phyloP scores from a whole-genome alignment of 2,797 vertebrate genomes.

The Galaxias olidus region DNA sequence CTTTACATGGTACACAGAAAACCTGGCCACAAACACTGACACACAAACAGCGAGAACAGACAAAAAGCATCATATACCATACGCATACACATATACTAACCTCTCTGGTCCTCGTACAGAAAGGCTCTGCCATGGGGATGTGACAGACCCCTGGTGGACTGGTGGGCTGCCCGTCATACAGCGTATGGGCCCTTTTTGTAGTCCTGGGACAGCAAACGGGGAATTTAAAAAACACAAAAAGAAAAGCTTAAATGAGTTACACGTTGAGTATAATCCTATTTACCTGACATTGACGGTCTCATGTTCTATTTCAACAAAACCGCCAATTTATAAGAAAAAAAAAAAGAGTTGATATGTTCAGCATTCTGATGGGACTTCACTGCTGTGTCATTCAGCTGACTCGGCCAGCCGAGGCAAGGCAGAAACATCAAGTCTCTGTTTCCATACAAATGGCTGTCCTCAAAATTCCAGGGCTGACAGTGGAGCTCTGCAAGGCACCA shows the following conservation, averaged over 20 bases:
- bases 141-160: slow-evolving; percentile 88
- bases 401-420: too few species aligned
- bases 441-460: background rate
- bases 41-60: too few species aligned
- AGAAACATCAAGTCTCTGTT: background rate
- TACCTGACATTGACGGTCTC: too few species aligned
- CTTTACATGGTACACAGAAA: too few species aligned
- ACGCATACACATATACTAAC: slow-evolving; percentile 68
- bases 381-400: too few species aligned
- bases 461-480: slow-evolving; percentile 1
- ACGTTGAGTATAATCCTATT: background rate
- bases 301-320: too few species aligned
- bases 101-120: slow-evolving; percentile 93
- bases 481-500: background rate
- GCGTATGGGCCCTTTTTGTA: slow-evolving; percentile 85
- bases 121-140: slow-evolving; percentile 93
- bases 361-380: too few species aligned
- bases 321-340: too few species aligned
- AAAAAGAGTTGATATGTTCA: too few species aligned
- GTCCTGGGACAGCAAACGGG: slow-evolving; percentile 76
- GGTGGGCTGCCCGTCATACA: slow-evolving; percentile 83
- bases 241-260: background rate
- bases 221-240: background rate
- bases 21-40: too few species aligned
- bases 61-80: too few species aligned